Evolutionary conservation across 1,140 invertebrate genomes (phyloP), one percentile per base, ranked within the genome.

Genomic region (Euschistus heros): DNA sequence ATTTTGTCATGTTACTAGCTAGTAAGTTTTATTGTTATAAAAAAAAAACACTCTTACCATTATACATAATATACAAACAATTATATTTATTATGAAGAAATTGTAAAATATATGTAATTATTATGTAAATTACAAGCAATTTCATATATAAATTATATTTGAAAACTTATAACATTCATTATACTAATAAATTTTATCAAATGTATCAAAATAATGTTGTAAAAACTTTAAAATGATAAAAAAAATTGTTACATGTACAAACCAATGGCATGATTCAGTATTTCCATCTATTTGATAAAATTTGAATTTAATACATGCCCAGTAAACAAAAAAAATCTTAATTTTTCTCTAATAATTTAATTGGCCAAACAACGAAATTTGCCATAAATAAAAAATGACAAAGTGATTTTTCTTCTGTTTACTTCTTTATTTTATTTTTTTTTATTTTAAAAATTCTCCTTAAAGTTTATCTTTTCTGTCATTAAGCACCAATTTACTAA

Each of bases 41-140:
- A 27, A 26, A 37, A 46, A 27, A 26, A 37, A 60, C 37, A 65
- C 10, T 61, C 33, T 47, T 52, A 47, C 30, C 26, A 30, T 30
- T 50, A 63, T 46, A 50, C 62, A 61, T 52, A 24, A 22, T 57
- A 54, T 47, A 66, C 46, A 62, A 62, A 66, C 62, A 62, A 59
- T n/a, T 64, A 64, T 66, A 66, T 66, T 65, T 66, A 66, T 61
- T 66, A 66, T 66, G 57, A 50, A 66, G 52, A 59, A 66, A 42
- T 60, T 66, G 65, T 66, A 66, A 62, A 52, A 66, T 66, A 62
- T n/a, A 33, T 66, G 65, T 66, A 66, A 66, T 62, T 66, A 66
- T 27, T 54, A 66, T 66, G 65, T 66, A 66, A 27, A 66, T 66
- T 66, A 54, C 50, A 42, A 52, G 18, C 33, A 54, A 60, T 66